Conservation (phyloP, 2,888 invertebrate species). For the Cryptocheilus praepositus region DNA sequence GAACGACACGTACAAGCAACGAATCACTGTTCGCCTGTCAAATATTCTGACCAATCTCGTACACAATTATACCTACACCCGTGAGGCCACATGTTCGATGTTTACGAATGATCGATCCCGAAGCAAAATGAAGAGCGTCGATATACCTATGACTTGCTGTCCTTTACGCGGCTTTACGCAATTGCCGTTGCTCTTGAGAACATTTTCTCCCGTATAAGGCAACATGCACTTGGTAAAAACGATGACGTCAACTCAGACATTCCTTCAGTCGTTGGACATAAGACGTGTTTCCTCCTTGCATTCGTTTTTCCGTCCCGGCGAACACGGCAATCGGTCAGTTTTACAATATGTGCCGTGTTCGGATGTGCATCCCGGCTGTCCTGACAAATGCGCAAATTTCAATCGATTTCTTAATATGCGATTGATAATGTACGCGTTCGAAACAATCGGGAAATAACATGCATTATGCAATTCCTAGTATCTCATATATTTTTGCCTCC, state of each 20-base stretch:
- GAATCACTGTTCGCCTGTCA: conserved; percentile 31
- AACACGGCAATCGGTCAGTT: conserved; percentile 13
- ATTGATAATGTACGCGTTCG: not conserved
- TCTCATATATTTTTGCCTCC: no score
- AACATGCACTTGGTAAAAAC: no score
- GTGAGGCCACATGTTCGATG: conserved; percentile 5
- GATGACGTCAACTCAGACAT: no score
- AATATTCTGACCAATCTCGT: conserved; percentile 30
- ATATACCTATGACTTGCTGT: conserved; percentile 11
- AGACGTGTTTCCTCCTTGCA: no score
- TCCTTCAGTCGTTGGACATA: no score
- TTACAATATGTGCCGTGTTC: not conserved
- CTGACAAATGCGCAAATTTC: not conserved
- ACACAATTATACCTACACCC: conserved; percentile 33
- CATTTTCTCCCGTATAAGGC: no score
- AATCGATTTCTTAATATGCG: not conserved
- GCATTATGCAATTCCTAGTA: no score
- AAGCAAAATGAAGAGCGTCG: conserved; percentile 18
- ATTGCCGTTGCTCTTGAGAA: no score
- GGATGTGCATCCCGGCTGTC: not conserved
- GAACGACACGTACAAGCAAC: conserved; percentile 31
- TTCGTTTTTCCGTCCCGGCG: conserved; percentile 3
- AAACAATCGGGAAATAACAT: no score
- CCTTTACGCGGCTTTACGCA: no score
- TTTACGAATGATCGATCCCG: conserved; percentile 21